Percentiles rank a stretch among this genome's conserved stretches.
Evolutionary conservation across 2,113 vertebrate genomes (phyloP).

Genomic region (Cromileptes altivelis): DNA sequence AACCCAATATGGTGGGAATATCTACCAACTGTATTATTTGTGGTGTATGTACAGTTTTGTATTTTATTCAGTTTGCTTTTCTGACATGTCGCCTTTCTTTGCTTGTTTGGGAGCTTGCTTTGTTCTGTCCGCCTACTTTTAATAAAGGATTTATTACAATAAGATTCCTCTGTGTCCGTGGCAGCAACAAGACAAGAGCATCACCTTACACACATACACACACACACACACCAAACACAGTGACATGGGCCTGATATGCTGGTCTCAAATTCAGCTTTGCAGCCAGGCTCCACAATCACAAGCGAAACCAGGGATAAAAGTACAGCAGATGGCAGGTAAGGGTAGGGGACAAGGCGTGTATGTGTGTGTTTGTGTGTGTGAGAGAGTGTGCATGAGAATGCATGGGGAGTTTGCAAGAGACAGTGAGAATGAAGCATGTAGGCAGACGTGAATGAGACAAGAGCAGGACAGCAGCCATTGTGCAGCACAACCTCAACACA

Average conservation of each 20-base stretch:
- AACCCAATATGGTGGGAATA: background rate
- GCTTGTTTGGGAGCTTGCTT: background rate
- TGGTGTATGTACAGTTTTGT: too few relatives aligned
- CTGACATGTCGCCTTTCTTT: background rate
- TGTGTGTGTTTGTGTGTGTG: slow-evolving; percentile 1
- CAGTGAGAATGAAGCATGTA: too few relatives aligned
- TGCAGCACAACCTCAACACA: background rate
- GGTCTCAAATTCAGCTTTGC: slow-evolving; percentile 11
- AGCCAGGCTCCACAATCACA: background rate
- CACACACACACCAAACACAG: background rate
- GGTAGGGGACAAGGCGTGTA: background rate
- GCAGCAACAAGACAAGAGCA: background rate
- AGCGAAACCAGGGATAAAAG: background rate
- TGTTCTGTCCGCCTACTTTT: background rate
- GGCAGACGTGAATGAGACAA: background rate
- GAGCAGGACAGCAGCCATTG: slow-evolving; percentile 32
- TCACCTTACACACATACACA: background rate
- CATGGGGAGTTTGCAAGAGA: too few relatives aligned
- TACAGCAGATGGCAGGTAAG: slow-evolving; percentile 6
- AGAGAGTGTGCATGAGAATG: background rate
- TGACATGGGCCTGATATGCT: background rate
- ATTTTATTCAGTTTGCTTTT: background rate
- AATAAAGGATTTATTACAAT: background rate
- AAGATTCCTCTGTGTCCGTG: background rate
- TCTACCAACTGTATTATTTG: too few relatives aligned